Conservation (phyloP, 2,113 vertebrate species). For the Tretioscincus oriximinensis region DNA sequence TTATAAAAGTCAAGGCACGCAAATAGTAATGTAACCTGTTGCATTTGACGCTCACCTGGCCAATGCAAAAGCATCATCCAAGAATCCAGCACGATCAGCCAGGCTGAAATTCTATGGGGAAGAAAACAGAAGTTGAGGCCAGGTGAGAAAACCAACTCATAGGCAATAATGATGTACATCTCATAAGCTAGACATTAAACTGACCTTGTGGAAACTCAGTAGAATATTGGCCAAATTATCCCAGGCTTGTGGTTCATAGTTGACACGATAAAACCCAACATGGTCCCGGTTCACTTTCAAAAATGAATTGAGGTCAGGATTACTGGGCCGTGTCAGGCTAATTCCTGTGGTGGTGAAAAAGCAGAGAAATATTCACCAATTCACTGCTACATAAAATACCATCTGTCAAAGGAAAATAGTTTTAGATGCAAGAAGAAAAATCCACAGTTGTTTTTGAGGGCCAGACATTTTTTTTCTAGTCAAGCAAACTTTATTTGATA, state of each 20-base stretch:
- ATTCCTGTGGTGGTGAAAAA: slow-evolving; percentile 71
- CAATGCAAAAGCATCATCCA: slow-evolving; percentile 83
- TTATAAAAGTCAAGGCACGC: too few species aligned
- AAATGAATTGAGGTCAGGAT: slow-evolving; percentile 48
- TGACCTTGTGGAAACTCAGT: slow-evolving; percentile 64
- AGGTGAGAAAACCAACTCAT: not conserved
- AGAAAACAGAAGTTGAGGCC: slow-evolving; percentile 6
- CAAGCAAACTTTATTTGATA: too few species aligned
- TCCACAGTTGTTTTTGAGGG: slow-evolving; percentile 27
- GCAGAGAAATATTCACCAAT: slow-evolving; percentile 31
- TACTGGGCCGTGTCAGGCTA: slow-evolving; percentile 50
- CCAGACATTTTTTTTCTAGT: not conserved
- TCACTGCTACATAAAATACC: not conserved
- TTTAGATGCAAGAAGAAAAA: slow-evolving; percentile 42
- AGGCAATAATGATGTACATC: not conserved
- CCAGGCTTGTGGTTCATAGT: slow-evolving; percentile 82
- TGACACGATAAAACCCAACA: slow-evolving; percentile 91
- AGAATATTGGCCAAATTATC: slow-evolving; percentile 64
- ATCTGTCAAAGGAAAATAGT: not conserved
- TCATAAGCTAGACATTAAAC: slow-evolving; percentile 29
- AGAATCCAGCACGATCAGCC: slow-evolving; percentile 77
- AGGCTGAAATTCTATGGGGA: slow-evolving; percentile 69
- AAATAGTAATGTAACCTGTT: not conserved
- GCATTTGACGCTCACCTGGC: slow-evolving; percentile 77
- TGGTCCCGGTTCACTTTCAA: slow-evolving; percentile 86